Percentiles rank a stretch among this genome's conserved stretches.
These are phyloP conservation scores for chimpanzee (Pan troglodytes) DNA, from an alignment of 2,113 vertebrate genomes.

Conservation along the genomic window NHGRI_mPanTro3-v2.1_pri NC_072411.2:92874001-92874500, in stretches of 20 bases:
- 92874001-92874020: not conserved
- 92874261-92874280: not conserved
- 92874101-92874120: not conserved
- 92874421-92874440: slow-evolving; percentile 20
- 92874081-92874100: not conserved
- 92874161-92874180: not conserved
- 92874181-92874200: not conserved
- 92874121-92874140: not conserved
- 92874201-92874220: not conserved
- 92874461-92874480: not conserved
- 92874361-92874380: not conserved
- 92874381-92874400: not conserved
- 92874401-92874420: not conserved
- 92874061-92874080: not conserved
- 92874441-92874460: not conserved
- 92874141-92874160: not conserved
- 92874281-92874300: not conserved
- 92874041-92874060: not conserved
- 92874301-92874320: not conserved
- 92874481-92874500: slow-evolving; percentile 6
- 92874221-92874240: not conserved
- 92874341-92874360: not conserved
- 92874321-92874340: not conserved
- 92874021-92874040: not conserved
- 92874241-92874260: not conserved